Percentiles rank a stretch among this genome's conserved stretches.
These are phyloP conservation scores for Gonatopus flavifemur DNA, from an alignment of 1,140 invertebrate genomes.

Conservation along the genomic window DNA sequence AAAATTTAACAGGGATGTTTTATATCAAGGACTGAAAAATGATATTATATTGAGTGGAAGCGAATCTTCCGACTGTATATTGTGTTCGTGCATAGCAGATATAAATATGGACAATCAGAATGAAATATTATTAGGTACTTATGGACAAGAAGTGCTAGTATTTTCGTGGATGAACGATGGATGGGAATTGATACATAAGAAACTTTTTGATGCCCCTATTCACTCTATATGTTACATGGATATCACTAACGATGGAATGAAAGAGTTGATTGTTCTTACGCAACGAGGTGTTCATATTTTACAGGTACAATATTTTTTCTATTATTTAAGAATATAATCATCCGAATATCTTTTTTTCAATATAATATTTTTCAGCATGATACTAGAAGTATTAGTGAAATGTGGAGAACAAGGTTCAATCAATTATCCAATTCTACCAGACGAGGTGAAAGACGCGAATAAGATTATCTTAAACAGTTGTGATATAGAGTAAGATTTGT, in stretches of 20 bases:
- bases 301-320: no score
- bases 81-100: slow-evolving; percentile 67
- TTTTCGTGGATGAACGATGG: slow-evolving; percentile 58
- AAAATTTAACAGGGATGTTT: slow-evolving; percentile 62
- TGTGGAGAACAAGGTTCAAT: no score
- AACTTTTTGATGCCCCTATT: slow-evolving; percentile 65
- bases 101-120: slow-evolving; percentile 73
- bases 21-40: slow-evolving; percentile 60
- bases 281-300: slow-evolving; percentile 70
- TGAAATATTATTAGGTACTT: slow-evolving; percentile 75
- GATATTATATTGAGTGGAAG: slow-evolving; percentile 58
- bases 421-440: no score
- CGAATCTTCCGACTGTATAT: slow-evolving; percentile 62
- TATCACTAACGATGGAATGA: slow-evolving; percentile 70
- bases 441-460: no score
- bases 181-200: slow-evolving; percentile 57
- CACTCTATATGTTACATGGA: slow-evolving; percentile 67
- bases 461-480: no score
- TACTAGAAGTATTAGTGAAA: no score
- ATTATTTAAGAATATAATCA: no score
- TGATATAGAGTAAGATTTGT: no score
- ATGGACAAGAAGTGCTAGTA: slow-evolving; percentile 65
- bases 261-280: slow-evolving; percentile 69
- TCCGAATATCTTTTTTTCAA: no score
- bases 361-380: no score